These are phyloP conservation scores for Erebia palarica DNA, from an alignment of 2,888 invertebrate genomes.

Conservation along the genomic window DNA sequence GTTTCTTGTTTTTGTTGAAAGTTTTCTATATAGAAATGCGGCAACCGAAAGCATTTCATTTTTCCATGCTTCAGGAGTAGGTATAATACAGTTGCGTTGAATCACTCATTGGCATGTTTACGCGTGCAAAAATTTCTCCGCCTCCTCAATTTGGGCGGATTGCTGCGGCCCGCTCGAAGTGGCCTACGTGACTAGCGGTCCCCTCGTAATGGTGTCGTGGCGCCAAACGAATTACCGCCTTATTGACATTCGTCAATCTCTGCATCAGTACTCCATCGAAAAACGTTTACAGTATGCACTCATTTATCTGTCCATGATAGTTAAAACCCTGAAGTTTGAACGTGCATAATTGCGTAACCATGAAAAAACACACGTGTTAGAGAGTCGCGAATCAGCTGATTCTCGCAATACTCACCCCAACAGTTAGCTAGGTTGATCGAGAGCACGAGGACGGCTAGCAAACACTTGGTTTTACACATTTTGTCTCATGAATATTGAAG, in stretches of 20 bases:
- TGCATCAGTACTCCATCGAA: constrained; percentile 38
- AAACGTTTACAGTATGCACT: constrained; percentile 18
- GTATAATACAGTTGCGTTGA: constrained; percentile 34
- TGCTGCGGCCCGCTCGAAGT: constrained; percentile 55
- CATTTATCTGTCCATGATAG: constrained; percentile 24
- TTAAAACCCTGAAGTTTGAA: constrained; percentile 31
- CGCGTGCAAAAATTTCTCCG: constrained; percentile 39
- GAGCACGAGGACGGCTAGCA: constrained; percentile 58
- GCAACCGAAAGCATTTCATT: constrained; percentile 34
- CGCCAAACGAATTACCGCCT: constrained; percentile 77
- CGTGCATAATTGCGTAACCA: constrained; percentile 63
- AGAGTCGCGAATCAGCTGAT: constrained; percentile 70
- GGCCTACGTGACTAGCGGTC: constrained; percentile 80
- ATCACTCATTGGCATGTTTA: constrained; percentile 25
- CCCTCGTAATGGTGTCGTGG: constrained; percentile 72
- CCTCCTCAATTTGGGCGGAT: constrained; percentile 56
- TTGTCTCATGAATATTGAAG: constrained; percentile 68
- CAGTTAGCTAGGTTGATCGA: constrained; percentile 59
- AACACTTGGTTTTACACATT: constrained; percentile 69
- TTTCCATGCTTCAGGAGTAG: constrained; percentile 41
- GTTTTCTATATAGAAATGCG: constrained; percentile 19
- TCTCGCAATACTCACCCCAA: constrained; percentile 71
- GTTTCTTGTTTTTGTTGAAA: background rate
- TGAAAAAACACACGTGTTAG: constrained; percentile 67
- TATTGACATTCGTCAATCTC: constrained; percentile 69